These are phyloP conservation scores for Staurois parvus DNA, from an alignment of 2,797 vertebrate genomes.

Conservation along the genomic window DNA sequence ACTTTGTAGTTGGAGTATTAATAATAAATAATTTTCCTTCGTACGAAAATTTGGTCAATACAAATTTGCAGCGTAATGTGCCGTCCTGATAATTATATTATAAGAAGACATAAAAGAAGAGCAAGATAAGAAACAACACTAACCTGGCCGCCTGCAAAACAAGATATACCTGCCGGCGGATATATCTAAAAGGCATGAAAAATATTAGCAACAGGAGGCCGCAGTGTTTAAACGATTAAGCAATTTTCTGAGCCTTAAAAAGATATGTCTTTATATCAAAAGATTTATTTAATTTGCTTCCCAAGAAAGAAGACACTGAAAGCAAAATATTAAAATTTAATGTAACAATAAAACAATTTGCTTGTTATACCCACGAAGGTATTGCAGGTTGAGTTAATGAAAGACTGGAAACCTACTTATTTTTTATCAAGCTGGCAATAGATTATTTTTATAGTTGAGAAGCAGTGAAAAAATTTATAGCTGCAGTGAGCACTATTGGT, in stretches of 20 bases:
- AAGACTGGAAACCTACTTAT: slow-evolving; percentile 38
- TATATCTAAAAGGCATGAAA: slow-evolving; percentile 50
- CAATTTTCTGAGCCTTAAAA: slow-evolving; percentile 51
- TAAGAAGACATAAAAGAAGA: slow-evolving; percentile 53
- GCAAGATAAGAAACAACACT: slow-evolving; percentile 52
- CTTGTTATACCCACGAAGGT: slow-evolving; percentile 46
- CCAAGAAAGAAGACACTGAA: slow-evolving; percentile 51
- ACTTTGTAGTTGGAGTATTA: slow-evolving; percentile 36
- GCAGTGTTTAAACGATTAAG: slow-evolving; percentile 57
- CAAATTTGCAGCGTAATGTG: slow-evolving; percentile 45
- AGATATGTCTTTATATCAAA: slow-evolving; percentile 31
- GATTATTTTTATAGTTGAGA: slow-evolving; percentile 25
- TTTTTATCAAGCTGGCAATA: slow-evolving; percentile 27
- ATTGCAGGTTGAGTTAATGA: slow-evolving; percentile 10
- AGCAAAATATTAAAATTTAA: slow-evolving; percentile 48
- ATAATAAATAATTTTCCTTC: slow-evolving; percentile 30
- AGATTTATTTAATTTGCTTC: slow-evolving; percentile 39
- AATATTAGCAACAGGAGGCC: slow-evolving; percentile 56
- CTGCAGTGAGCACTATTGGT: neutral
- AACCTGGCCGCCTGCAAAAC: slow-evolving; percentile 57
- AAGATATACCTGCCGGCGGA: slow-evolving; percentile 60
- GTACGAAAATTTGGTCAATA: slow-evolving; percentile 45
- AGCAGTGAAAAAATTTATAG: slow-evolving; percentile 6
- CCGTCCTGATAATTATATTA: slow-evolving; percentile 55
- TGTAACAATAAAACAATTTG: slow-evolving; percentile 44